Evolutionary conservation across 2,113 vertebrate genomes (phyloP).

Genomic region (Rattus rattus): DNA sequence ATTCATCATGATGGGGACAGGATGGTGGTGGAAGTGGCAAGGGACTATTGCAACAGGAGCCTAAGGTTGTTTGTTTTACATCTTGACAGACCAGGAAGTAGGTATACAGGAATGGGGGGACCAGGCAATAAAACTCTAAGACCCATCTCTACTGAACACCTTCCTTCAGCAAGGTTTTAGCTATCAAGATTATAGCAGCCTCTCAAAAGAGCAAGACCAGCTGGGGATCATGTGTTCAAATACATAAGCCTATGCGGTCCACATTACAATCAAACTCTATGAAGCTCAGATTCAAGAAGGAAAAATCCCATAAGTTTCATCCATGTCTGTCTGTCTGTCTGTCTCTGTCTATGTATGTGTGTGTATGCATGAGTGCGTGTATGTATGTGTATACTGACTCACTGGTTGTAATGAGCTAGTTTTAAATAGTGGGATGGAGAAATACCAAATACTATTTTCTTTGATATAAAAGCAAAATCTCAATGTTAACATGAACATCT

Average conservation of each 20-base stretch:
- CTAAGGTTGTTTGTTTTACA: neutral
- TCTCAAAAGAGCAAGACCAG: neutral
- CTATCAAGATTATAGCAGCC: neutral
- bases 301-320: neutral
- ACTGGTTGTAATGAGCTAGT: neutral
- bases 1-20: too few species aligned
- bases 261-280: neutral
- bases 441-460: constrained; percentile 70
- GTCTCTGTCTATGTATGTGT: neutral
- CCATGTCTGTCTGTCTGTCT: neutral
- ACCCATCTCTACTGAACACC: neutral
- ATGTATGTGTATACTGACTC: neutral
- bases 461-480: constrained; percentile 59
- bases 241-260: too few species aligned
- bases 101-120: neutral
- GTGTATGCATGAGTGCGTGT: neutral
- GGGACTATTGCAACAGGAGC: neutral
- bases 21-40: neutral
- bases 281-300: neutral
- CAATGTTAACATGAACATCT: constrained; percentile 14
- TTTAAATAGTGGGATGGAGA: constrained; percentile 55
- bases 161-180: neutral
- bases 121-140: neutral
- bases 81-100: neutral
- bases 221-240: neutral